Percentiles rank a stretch among this genome's conserved stretches.
Evolutionary conservation across 2,797 vertebrate genomes (phyloP).

Genomic region (Potorous gilbertii): DNA sequence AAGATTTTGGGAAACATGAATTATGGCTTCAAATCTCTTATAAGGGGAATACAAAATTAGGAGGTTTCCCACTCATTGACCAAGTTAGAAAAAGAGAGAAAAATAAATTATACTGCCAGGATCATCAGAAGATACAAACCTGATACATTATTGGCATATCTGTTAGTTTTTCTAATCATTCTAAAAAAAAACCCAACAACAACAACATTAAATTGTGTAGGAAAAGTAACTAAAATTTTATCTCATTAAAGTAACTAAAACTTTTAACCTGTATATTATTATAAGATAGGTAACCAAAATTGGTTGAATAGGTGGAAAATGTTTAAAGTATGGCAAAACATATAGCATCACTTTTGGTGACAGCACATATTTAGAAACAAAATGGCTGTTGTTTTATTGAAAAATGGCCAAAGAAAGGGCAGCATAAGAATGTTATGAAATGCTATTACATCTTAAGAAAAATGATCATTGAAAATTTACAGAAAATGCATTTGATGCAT

Average conservation of each 20-base stretch:
- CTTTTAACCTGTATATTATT: background rate
- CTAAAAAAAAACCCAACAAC: background rate
- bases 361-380: background rate
- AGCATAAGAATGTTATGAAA: background rate
- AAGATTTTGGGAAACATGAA: background rate
- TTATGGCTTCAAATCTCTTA: background rate
- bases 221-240: background rate
- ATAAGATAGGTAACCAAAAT: background rate
- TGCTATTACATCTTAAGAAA: background rate
- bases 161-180: background rate
- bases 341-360: background rate
- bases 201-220: background rate
- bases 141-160: background rate
- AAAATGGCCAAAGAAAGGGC: background rate
- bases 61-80: background rate
- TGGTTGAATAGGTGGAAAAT: background rate
- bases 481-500: background rate
- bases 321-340: background rate
- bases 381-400: background rate
- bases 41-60: background rate
- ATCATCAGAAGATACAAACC: background rate
- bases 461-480: background rate
- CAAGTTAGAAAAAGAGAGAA: background rate
- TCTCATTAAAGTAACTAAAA: background rate
- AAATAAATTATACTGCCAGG: background rate